Percentiles rank a stretch among this genome's conserved stretches.
These are phyloP conservation scores for Ganaspis sp. DNA, from an alignment of 1,140 invertebrate genomes.

Conservation along the genomic window DNA sequence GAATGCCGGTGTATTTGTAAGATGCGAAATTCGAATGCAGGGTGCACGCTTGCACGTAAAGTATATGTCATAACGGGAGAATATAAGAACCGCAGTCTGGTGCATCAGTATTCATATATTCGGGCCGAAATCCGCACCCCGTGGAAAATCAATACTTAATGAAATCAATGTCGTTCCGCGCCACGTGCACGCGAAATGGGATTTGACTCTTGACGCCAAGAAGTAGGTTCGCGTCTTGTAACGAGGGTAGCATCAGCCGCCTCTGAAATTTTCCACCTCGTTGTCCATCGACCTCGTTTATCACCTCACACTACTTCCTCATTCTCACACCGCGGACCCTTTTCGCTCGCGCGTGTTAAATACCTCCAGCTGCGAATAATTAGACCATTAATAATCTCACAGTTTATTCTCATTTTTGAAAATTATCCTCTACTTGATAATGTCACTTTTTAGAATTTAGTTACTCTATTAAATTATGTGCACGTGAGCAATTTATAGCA, in stretches of 20 bases:
- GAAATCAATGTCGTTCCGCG: slow-evolving; percentile 71
- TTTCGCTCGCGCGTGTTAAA: slow-evolving; percentile 42
- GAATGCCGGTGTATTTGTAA: slow-evolving; percentile 25
- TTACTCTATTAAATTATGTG: background rate
- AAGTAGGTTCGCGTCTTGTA: slow-evolving; percentile 45
- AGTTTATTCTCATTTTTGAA: slow-evolving; percentile 22
- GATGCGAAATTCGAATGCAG: slow-evolving; percentile 4
- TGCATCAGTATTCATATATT: slow-evolving; percentile 73
- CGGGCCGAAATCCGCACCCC: slow-evolving; percentile 60
- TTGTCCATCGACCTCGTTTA: slow-evolving; percentile 39
- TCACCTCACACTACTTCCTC: slow-evolving; percentile 23
- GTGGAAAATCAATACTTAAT: slow-evolving; percentile 72
- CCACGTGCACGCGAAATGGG: slow-evolving; percentile 54
- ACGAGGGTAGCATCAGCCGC: slow-evolving; percentile 30
- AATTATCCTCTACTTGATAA: slow-evolving; percentile 21
- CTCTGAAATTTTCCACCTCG: slow-evolving; percentile 40
- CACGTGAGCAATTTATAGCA: background rate
- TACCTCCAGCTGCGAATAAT: slow-evolving; percentile 36
- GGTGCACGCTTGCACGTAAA: slow-evolving; percentile 35
- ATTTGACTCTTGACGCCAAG: slow-evolving; percentile 58
- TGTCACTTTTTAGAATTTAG: background rate
- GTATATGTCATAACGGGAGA: slow-evolving; percentile 34
- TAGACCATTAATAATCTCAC: slow-evolving; percentile 15
- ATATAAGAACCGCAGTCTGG: slow-evolving; percentile 50
- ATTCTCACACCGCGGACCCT: background rate